Conservation (phyloP, 2,113 vertebrate species). For the Noctilio leporinus region DNA sequence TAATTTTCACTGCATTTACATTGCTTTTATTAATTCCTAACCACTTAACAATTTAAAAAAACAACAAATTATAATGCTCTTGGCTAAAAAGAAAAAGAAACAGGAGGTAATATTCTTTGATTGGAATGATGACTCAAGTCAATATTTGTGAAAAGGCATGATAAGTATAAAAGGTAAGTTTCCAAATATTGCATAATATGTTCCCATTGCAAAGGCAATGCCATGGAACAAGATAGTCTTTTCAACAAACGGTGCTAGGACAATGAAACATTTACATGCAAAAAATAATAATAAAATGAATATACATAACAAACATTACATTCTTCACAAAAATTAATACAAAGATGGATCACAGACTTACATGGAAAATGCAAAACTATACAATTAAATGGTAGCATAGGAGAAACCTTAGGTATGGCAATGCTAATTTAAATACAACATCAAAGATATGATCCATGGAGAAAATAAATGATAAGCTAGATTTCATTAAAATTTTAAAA, state of each 20-base stretch:
- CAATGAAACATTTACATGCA: neutral
- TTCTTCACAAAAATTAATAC: neutral
- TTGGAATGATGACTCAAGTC: neutral
- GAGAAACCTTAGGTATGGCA: neutral
- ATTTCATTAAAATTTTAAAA: neutral
- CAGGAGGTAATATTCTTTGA: neutral
- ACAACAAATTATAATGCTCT: neutral
- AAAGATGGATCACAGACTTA: neutral
- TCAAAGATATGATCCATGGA: neutral
- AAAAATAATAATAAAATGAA: neutral
- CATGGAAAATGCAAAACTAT: neutral
- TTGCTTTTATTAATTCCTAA: neutral
- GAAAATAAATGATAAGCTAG: neutral
- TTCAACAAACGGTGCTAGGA: neutral
- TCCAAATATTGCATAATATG: neutral
- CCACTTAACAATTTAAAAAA: neutral
- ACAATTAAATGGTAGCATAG: neutral
- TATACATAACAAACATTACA: neutral
- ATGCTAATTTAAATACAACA: neutral
- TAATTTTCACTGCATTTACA: neutral
- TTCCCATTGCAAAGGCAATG: neutral
- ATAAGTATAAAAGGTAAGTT: neutral
- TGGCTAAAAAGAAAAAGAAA: neutral
- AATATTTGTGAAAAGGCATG: neutral
- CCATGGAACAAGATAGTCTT: neutral